A percentile compares a stretch with the other conserved stretches of the same genome.
These are phyloP conservation scores for Papilio aristodemus DNA, from an alignment of 1,140 invertebrate species.

Conservation along the genomic window DNA sequence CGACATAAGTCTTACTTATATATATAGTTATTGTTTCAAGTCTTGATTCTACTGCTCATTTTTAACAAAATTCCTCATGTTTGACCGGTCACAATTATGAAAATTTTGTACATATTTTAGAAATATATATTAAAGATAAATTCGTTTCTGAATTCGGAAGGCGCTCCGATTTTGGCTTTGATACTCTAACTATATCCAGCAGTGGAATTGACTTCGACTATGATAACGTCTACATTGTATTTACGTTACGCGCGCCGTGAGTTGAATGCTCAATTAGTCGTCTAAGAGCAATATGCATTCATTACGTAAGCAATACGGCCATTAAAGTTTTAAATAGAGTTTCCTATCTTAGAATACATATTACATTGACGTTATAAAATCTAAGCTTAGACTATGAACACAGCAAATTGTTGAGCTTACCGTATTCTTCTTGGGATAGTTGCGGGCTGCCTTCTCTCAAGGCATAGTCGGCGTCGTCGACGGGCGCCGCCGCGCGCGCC, in stretches of 20 bases:
- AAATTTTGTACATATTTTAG: background rate
- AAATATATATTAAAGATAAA: background rate
- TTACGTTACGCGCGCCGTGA: background rate
- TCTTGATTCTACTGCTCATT: no score
- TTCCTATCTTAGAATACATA: constrained; percentile 2
- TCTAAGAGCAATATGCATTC: constrained; percentile 22
- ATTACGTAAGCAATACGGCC: constrained; percentile 8
- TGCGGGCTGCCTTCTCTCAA: constrained; percentile 68
- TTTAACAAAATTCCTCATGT: no score
- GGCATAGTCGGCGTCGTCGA: constrained; percentile 71
- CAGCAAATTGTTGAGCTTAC: constrained; percentile 46
- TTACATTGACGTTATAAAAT: background rate
- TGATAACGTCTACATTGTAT: constrained; percentile 13
- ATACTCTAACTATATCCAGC: constrained; percentile 11
- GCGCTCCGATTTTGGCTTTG: background rate
- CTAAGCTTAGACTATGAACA: background rate
- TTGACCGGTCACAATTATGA: background rate
- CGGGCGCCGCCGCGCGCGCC: constrained; percentile 82
- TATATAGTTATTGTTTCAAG: no score
- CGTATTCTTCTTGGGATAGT: constrained; percentile 56
- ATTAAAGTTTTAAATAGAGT: constrained; percentile 16
- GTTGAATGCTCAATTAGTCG: constrained; percentile 4
- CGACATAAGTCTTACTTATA: no score
- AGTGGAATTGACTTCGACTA: background rate
- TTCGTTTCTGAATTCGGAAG: background rate